Evolutionary conservation across 2,113 vertebrate genomes (phyloP), one percentile per base, ranked within the genome.

Genomic region (Podocnemis expansa): DNA sequence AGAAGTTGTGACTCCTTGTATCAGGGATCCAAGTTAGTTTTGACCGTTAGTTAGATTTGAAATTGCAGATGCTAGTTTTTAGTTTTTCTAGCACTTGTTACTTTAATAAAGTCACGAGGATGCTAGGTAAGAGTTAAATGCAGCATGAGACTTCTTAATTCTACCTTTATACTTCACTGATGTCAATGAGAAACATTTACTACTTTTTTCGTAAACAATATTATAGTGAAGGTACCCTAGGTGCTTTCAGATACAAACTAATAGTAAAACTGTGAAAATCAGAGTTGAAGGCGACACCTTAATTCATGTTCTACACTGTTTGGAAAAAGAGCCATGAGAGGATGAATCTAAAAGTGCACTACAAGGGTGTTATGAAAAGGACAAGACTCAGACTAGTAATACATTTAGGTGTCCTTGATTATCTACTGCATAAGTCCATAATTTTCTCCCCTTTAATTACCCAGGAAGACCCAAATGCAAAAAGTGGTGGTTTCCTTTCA

Each of bases 211-310:
- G 24, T 38, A 29, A 81, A 25, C 79, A 81, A 3, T 55, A 29
- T n/a, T 34, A 67, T 9, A 7, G 34, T 25, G 63, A 41, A 79
- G n/a, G 34, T 27, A 12, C 17, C 10, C 7, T 17, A 9, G 10
- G 27, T n/a, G 13, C 34, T 73, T 43, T 56, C 47, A 47, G 55
- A 80, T 47, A n/a, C 67, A 38, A n/a, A 27, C 83, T 6, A 55
- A 1, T 10, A 1, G 5, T 27, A 29, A 55, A 63, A 3, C 89
- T 1, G 0, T 86, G 90, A 67, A 21, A 3, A 1, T 0, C 25
- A 31, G 73, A 80, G 16, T 5, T 2, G 45, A 89, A 84, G 73
- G 25, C 2, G 31, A 43, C 43, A 0, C 47, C 0, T 2, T n/a
- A 34, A 7, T 2, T 88, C 8, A 2, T 6, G 41, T 19, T 41